Base-by-base conservation (phyloP, 2,113 vertebrate genomes). In the Nothobranchius furzeri region DNA sequence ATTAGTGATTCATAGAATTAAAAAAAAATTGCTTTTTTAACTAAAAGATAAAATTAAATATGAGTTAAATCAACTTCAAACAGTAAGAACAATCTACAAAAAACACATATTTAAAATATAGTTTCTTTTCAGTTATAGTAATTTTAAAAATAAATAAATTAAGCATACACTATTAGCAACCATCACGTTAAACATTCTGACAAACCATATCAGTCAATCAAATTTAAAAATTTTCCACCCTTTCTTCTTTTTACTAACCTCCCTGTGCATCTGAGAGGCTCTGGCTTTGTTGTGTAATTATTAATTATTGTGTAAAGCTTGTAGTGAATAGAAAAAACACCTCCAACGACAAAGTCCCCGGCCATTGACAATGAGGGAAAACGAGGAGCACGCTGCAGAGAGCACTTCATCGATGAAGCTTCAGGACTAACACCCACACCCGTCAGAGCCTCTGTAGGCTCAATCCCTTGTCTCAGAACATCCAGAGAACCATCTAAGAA, bases 321-420 rank as follows among this genome's bases (percentile, higher is more conserved):
- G 63, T 80, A 4, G 43, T 45, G 43, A 45, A 45, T 11, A 45
- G 43, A 45, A 12, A 45, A 45, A 45, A 12, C 43, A 4, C 10
- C 43, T 45, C 43, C 43, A 45, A 45, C 75, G n/a, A 90, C 1
- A n/a, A 86, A 90, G 63, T 92, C 89, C 48, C 90, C 90, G 10
- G 85, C 83, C 71, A 82, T 46, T 13, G 76, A 81, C 30, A 90
- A 85, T 3, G 59, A 83, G 64, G 89, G 82, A 9, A 25, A 57
- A 36, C 56, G 65, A 51, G 78, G 10, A 0, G 49, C 50, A 49
- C 78, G 80, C 69, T 76, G 86, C 14, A 89, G 63, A 17, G 43
- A 75, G 60, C 89, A 92, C 51, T 13, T 76, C 10, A 68, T 47
- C 52, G 76, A 78, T 64, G 65, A 36, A 45, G 24, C 45, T 30